A percentile compares a stretch with the other conserved stretches of the same genome.
Evolutionary conservation across 2,888 invertebrate genomes (phyloP).

Genomic region (Acronicta psi): DNA sequence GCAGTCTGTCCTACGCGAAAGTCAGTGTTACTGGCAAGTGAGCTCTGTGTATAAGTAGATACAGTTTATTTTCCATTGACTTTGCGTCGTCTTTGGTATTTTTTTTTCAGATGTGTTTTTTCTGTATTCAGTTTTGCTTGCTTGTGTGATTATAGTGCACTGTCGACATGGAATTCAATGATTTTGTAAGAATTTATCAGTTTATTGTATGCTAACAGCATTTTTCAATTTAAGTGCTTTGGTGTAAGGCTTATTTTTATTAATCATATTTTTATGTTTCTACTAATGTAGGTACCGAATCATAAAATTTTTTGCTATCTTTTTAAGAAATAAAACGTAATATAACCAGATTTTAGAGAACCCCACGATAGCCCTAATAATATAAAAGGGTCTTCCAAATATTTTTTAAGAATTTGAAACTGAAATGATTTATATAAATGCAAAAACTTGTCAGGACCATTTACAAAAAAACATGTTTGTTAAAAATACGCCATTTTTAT

Average conservation of each 20-base stretch:
- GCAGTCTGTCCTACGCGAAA: conserved; percentile 71
- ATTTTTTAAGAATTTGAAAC: conserved; percentile 55
- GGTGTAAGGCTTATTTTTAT: background rate
- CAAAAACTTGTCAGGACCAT: background rate
- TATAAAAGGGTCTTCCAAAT: background rate
- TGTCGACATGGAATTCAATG: conserved; percentile 26
- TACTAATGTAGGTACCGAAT: no score
- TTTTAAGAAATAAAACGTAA: no score
- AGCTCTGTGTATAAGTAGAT: conserved; percentile 63
- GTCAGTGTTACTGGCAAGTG: conserved; percentile 74
- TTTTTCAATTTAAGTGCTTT: background rate
- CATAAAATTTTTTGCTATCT: no score
- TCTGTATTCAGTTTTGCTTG: conserved; percentile 38
- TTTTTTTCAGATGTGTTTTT: conserved; percentile 31
- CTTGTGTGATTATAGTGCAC: conserved; percentile 32
- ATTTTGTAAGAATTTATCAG: background rate
- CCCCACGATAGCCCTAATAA: no score
- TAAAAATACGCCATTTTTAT: background rate
- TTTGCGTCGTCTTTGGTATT: conserved; percentile 35
- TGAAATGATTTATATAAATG: background rate
- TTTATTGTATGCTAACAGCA: background rate
- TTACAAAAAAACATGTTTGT: conserved; percentile 1
- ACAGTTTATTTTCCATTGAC: conserved; percentile 50
- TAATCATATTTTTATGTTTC: background rate
- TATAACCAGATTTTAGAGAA: no score